Base-by-base conservation (phyloP, 2,888 invertebrate genomes). In the Eurytoma adleriae region DNA sequence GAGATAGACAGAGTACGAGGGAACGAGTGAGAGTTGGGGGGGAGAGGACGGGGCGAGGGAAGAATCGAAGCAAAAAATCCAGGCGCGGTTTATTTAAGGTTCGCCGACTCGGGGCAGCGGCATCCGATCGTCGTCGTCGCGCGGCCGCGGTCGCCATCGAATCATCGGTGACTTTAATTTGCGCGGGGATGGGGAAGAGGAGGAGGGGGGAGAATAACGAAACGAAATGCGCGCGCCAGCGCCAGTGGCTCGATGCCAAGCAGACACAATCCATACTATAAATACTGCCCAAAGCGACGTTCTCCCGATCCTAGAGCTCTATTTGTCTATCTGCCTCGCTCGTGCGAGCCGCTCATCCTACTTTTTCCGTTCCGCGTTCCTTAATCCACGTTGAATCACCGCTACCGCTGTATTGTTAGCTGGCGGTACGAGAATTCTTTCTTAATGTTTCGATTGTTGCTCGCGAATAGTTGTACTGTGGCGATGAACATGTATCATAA, bases 231-330 rank as follows among this genome's bases (percentile, higher is more conserved):
- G 75, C 64, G 75, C 81, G 73, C 56, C 56, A 56, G 56, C 73
- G 57, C 50, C 57, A 48, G 81, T 87, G 87, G 87, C 86, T 79
- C 61, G 73, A 82, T 87, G 89, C 90, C 90, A 89, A 86, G 85
- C 88, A 89, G 89, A 89, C 89, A 88, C 89, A 88, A 89, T 89
- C 88, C 88, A 86, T 85, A 87, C 90, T 89, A 89, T 89, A 89
- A 90, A 90, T 90, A 90, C 89, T 85, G 82, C 85, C 78, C 84
- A 83, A 83, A 56, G 57, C 57, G 57, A 67, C 67, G 30, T 57
- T 79, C 56, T 62, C 71, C 73, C 27, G 40, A 62, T 72, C 52
- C 61, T 62, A 61, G 27, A n/a, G 68, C 64, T 52, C 66, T 81
- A 54, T 64, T 62, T 54, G 48, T 73, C 24, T 68, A 57, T n/a